These are phyloP conservation scores for Caenorhabditis japonica DNA, from an alignment of 2,888 invertebrate species.

Conservation along the genomic window DNA sequence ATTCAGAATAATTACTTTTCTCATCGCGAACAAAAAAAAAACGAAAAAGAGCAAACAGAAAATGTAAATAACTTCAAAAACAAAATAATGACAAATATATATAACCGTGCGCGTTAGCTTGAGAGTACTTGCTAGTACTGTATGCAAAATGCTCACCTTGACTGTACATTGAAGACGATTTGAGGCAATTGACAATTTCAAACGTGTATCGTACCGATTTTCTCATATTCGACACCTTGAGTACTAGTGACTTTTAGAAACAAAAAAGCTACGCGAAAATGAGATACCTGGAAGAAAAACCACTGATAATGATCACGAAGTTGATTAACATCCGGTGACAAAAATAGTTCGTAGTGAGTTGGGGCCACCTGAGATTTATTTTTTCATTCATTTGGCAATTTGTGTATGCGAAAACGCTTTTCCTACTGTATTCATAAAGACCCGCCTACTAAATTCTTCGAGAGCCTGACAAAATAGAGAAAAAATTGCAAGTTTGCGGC, in stretches of 20 bases:
- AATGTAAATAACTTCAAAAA: too few relatives aligned
- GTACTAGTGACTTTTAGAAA: neutral
- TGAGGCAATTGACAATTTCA: slow-evolving; percentile 90
- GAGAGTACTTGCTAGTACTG: neutral
- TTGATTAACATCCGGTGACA: slow-evolving; percentile 88
- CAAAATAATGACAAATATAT: too few relatives aligned
- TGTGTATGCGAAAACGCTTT: too few relatives aligned
- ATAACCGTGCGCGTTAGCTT: too few relatives aligned
- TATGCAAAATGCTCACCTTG: slow-evolving; percentile 80
- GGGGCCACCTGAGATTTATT: slow-evolving; percentile 82
- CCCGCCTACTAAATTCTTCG: neutral
- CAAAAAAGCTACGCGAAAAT: neutral
- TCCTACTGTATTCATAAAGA: too few relatives aligned
- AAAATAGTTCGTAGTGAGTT: slow-evolving; percentile 86
- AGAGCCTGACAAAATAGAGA: slow-evolving; percentile 82
- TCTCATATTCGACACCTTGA: slow-evolving; percentile 83
- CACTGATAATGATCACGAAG: slow-evolving; percentile 85
- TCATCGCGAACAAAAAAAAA: too few relatives aligned
- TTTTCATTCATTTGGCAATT: too few relatives aligned
- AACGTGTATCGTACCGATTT: slow-evolving; percentile 84
- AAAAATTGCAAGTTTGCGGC: too few relatives aligned
- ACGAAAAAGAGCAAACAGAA: too few relatives aligned
- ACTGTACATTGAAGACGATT: slow-evolving; percentile 88
- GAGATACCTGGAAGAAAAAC: slow-evolving; percentile 87
- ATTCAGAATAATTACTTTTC: too few relatives aligned